phyloP scores from a whole-genome alignment of 2,113 vertebrate species.

The Octodon degus region DNA sequence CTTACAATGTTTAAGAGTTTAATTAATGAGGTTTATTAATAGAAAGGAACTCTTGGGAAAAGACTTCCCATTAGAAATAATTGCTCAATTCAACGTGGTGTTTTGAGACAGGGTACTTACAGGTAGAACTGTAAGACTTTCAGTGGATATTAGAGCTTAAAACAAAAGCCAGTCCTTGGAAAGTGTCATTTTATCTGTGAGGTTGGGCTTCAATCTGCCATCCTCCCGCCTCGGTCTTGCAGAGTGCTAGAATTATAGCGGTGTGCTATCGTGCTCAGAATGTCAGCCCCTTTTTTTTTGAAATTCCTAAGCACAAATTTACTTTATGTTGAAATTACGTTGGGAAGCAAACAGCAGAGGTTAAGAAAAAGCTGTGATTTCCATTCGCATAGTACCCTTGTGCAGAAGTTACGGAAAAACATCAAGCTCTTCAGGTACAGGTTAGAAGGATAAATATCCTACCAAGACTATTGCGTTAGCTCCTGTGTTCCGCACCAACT shows the following conservation, averaged over 20 bases:
- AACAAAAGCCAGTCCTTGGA: not conserved
- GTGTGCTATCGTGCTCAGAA: not conserved
- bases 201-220: not conserved
- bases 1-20: not conserved
- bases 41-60: not conserved
- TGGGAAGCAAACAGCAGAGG: not conserved
- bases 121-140: not conserved
- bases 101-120: not conserved
- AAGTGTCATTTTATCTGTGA: not conserved
- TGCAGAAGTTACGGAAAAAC: conserved; percentile 13
- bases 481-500: conserved; percentile 33
- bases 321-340: conserved; percentile 46
- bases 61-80: not conserved
- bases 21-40: not conserved
- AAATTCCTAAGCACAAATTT: conserved; percentile 51
- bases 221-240: not conserved
- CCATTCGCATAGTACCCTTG: not conserved
- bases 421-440: not conserved
- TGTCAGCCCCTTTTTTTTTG: not conserved
- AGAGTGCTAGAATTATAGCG: not conserved
- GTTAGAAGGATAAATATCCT: conserved; percentile 48
- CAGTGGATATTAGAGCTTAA: not conserved
- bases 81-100: not conserved
- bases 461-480: not conserved
- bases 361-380: conserved; percentile 40